phyloP scores from a whole-genome alignment of 37 sponge, comb jelly and placozoan genomes.

The Diacarnus erythraeanus region DNA sequence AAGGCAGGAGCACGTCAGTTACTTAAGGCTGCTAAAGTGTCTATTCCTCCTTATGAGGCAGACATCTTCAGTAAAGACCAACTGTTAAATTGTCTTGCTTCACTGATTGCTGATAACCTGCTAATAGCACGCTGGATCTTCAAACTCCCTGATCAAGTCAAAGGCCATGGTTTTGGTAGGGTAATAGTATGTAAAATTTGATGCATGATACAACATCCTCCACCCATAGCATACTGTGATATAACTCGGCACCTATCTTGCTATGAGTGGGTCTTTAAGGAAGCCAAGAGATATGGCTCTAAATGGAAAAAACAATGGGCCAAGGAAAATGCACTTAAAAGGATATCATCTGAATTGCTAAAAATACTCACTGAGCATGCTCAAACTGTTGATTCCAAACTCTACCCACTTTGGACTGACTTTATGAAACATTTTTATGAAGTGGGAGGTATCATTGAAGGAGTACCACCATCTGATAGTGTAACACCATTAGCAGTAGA shows the following conservation, averaged over 20 bases:
- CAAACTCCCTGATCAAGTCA: constrained; percentile 72
- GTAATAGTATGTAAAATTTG: no score
- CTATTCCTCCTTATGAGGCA: constrained; percentile 61
- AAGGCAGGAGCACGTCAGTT: constrained; percentile 72
- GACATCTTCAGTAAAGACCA: constrained; percentile 84
- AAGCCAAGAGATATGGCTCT: constrained; percentile 79
- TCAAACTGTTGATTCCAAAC: constrained; percentile 21
- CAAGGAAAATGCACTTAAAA: constrained; percentile 46
- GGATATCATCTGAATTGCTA: constrained; percentile 47
- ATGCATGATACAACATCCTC: no score
- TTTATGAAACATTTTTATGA: constrained; percentile 39
- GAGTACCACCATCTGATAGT: constrained; percentile 80
- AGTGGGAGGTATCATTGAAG: constrained; percentile 87
- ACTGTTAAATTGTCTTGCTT: constrained; percentile 61
- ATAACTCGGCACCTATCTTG: constrained; percentile 70
- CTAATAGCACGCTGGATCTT: constrained; percentile 77
- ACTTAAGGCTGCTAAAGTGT: constrained; percentile 37
- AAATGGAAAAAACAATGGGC: constrained; percentile 91
- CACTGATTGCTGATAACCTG: constrained; percentile 66
- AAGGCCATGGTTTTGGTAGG: constrained; percentile 76
- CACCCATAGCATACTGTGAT: constrained; percentile 89
- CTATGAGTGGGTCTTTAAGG: constrained; percentile 77
- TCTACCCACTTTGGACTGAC: constrained; percentile 46
- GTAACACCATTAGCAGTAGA: constrained; percentile 88
- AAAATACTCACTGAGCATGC: constrained; percentile 25